Evolutionary conservation across 2,113 vertebrate species (phyloP), one percentile per base, ranked within the genome.

Genomic region (Ptilonorhynchus violaceus): DNA sequence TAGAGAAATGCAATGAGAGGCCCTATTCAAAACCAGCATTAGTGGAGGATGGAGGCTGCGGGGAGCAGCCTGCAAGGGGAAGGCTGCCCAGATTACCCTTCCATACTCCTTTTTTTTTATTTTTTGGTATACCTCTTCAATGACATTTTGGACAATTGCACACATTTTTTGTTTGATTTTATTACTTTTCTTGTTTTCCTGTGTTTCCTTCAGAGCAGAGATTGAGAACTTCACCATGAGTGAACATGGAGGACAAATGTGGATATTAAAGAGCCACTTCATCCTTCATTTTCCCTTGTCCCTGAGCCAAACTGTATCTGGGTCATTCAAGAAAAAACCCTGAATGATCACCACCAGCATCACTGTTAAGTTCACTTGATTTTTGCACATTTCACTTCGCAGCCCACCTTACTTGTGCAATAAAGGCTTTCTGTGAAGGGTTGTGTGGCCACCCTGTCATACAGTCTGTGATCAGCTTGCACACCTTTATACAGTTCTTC

Each of bases 11-110:
- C 64, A 63, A 52, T 91, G 84, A 95, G 94, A 96, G 91, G 59
- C 55, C 4, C 69, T 81, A 96, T 96, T 97, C 76, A 97, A 94
- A 92, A 25, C 47, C 39, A 44, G 35, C 37, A 31, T 60, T 70
- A 91, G 88, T 1, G 0, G 63, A 46, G 68, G 62, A 72, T 88
- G 3, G 7, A 64, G 79, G 60, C 91, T 90, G 37, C 3, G 5
- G 68, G 72, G 63, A 94, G 42, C 85, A 92, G 86, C 22, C 94
- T 75, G 52, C 33, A 12, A 59, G 89, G 79, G 46, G 55, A 85
- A 89, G 20, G 31, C 67, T 92, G 42, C 76, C 59, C 31, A 55
- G 27, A 59, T 93, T 89, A 74, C 15, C 21, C 33, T 89, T 74
- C 52, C 9, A 3, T 66, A 31, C 25, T 50, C 10, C 19, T 18